A percentile compares a stretch with the other conserved stretches of the same genome.
These are phyloP conservation scores for Propithecus deckenii DNA, from an alignment of 2,797 vertebrate species.

Conservation along the genomic window DNA sequence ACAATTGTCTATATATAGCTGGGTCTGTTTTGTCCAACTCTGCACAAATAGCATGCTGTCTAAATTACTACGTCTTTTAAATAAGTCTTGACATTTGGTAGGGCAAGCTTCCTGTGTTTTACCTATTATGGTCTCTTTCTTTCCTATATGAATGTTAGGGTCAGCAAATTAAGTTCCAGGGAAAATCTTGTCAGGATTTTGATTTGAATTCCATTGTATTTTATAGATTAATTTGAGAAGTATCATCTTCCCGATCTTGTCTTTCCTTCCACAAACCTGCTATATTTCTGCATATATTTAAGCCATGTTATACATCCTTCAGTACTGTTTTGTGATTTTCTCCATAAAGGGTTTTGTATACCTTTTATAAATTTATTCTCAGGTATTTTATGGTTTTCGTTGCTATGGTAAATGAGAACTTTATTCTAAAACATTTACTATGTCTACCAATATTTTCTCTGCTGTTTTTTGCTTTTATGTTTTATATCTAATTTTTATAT, in stretches of 20 bases:
- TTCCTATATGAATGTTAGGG: neutral
- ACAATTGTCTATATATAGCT: neutral
- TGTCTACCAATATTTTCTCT: neutral
- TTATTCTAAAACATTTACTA: neutral
- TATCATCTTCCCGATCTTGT: neutral
- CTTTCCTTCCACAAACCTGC: neutral
- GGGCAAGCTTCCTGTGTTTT: neutral
- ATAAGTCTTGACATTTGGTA: neutral
- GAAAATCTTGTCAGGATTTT: neutral
- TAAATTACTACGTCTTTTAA: neutral
- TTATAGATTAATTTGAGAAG: neutral
- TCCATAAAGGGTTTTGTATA: neutral
- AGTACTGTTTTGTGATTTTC: neutral
- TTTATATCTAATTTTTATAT: neutral
- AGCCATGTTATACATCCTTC: neutral
- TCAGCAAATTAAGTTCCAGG: neutral
- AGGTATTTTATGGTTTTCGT: conserved; percentile 4
- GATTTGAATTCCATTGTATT: neutral
- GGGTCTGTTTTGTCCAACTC: neutral
- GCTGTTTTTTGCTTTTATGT: neutral
- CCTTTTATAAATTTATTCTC: neutral
- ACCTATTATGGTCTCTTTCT: neutral
- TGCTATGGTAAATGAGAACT: conserved; percentile 13
- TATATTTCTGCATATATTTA: neutral
- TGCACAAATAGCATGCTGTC: neutral